These are phyloP conservation scores for Proctacanthus coquilletti DNA, from an alignment of 1,140 invertebrate genomes.

Conservation along the genomic window DNA sequence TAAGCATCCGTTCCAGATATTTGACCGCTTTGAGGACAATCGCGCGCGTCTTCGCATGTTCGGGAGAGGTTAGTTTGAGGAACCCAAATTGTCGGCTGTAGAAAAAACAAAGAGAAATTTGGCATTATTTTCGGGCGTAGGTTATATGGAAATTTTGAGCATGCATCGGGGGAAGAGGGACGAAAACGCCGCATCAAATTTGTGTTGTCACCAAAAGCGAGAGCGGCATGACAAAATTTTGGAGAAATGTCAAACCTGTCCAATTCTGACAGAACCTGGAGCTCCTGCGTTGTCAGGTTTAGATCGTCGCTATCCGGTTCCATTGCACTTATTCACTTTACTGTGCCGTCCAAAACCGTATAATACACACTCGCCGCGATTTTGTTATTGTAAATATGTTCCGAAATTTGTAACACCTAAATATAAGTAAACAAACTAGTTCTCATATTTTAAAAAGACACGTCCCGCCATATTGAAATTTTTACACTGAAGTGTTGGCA, in stretches of 20 bases:
- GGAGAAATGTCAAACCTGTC: slow-evolving; percentile 46
- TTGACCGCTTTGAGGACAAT: slow-evolving; percentile 68
- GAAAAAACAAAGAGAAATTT: not conserved
- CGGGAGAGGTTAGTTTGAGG: slow-evolving; percentile 55
- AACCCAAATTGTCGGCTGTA: slow-evolving; percentile 75
- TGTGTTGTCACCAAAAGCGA: too few relatives aligned
- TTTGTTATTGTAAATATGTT: not conserved
- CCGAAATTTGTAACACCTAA: not conserved
- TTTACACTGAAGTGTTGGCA: too few relatives aligned
- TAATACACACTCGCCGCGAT: not conserved
- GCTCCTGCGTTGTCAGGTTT: slow-evolving; percentile 48
- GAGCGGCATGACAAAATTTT: not conserved
- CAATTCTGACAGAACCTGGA: slow-evolving; percentile 65
- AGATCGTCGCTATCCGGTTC: slow-evolving; percentile 12
- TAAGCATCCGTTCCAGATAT: slow-evolving; percentile 67
- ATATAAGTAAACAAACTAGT: not conserved
- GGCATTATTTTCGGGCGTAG: too few relatives aligned
- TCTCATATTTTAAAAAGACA: not conserved
- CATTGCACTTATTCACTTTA: slow-evolving; percentile 3
- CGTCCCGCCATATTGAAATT: slow-evolving; percentile 1
- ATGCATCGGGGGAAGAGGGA: too few relatives aligned
- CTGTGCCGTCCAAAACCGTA: not conserved
- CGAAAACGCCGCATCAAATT: too few relatives aligned
- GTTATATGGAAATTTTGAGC: too few relatives aligned
- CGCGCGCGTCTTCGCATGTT: slow-evolving; percentile 59